Evolutionary conservation across 2,888 invertebrate species (phyloP).

Genomic region (Dasysyrphus albostriatus): DNA sequence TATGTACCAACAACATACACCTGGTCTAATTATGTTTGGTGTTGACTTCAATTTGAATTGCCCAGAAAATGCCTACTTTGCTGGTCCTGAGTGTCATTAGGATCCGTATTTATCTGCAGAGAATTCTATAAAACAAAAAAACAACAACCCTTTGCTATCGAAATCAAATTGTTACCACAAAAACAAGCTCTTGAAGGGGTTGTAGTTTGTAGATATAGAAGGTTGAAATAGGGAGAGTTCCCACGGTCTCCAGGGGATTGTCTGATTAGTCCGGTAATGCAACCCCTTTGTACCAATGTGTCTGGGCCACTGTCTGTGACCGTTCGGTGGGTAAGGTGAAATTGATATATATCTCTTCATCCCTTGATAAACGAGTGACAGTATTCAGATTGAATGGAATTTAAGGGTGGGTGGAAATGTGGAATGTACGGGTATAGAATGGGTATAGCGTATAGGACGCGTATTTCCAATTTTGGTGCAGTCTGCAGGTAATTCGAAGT

Average conservation of each 20-base stretch:
- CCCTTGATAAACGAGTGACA: conserved; percentile 53
- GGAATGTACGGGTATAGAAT: background rate
- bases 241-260: conserved; percentile 62
- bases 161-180: conserved; percentile 51
- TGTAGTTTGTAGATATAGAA: background rate
- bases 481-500: conserved; percentile 37
- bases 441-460: background rate
- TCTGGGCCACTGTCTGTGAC: conserved; percentile 64
- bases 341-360: conserved; percentile 61
- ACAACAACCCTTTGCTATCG: conserved; percentile 57
- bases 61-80: conserved; percentile 52
- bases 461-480: conserved; percentile 46
- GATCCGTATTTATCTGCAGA: conserved; percentile 55
- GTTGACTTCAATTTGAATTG: conserved; percentile 65
- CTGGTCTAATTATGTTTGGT: conserved; percentile 66
- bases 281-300: conserved; percentile 43
- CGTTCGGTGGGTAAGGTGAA: conserved; percentile 52
- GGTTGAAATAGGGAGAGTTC: conserved; percentile 47
- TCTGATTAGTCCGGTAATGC: conserved; percentile 32
- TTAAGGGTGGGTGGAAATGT: background rate
- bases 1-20: conserved; percentile 31
- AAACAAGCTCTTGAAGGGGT: conserved; percentile 44
- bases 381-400: conserved; percentile 37
- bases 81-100: conserved; percentile 62
- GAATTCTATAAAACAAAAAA: conserved; percentile 18